A percentile compares a stretch with the other conserved stretches of the same genome.
These are phyloP conservation scores for Chionodraco myersi DNA, from an alignment of 2,113 vertebrate genomes.

Conservation along the genomic window DNA sequence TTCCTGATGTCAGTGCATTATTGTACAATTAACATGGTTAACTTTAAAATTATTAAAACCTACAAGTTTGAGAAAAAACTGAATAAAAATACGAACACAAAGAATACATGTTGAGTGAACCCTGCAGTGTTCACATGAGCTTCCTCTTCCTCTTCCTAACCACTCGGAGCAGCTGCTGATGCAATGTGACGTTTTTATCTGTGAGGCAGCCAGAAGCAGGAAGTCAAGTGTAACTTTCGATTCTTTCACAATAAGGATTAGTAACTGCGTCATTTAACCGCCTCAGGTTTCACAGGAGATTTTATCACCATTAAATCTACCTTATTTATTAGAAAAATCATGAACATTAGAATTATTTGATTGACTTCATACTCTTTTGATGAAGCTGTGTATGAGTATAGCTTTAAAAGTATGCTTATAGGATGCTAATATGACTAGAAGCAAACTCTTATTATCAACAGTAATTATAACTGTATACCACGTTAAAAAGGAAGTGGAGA, in stretches of 20 bases:
- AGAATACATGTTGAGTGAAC: neutral
- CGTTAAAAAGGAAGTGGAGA: too few species aligned
- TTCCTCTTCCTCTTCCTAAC: too few species aligned
- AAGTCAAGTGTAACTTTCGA: slow-evolving; percentile 11
- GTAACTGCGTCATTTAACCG: slow-evolving; percentile 37
- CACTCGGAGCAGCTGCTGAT: too few species aligned
- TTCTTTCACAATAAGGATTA: neutral
- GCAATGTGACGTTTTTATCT: neutral
- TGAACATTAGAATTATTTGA: neutral
- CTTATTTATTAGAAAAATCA: too few species aligned
- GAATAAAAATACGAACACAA: neutral
- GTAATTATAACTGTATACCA: too few species aligned
- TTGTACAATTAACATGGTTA: too few species aligned
- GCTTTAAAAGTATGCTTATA: neutral
- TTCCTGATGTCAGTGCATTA: too few species aligned
- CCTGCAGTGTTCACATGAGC: neutral
- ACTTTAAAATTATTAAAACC: too few species aligned
- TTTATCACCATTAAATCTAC: neutral
- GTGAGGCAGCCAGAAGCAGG: neutral
- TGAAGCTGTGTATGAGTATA: rapidly evolving
- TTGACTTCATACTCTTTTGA: neutral
- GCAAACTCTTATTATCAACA: neutral
- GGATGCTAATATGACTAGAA: neutral
- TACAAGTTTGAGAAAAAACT: too few species aligned
- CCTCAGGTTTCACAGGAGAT: neutral